Evolutionary conservation across 2,888 invertebrate species (phyloP).

Genomic region (Synanthedon formicaeformis): DNA sequence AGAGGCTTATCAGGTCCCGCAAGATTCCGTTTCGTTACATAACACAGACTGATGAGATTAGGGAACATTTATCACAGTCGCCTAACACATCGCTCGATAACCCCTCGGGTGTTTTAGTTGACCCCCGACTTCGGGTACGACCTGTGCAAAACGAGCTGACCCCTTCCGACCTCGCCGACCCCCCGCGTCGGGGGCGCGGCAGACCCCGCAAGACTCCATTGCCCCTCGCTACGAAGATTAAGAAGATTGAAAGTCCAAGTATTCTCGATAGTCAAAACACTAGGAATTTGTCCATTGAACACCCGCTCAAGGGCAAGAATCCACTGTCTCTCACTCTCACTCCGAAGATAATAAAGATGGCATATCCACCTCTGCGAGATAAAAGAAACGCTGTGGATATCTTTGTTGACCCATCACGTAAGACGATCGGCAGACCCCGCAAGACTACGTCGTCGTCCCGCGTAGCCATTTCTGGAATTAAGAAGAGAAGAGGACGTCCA

Average conservation of each 20-base stretch:
- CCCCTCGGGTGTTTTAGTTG: constrained; percentile 4
- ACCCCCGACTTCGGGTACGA: constrained; percentile 51
- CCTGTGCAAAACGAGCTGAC: constrained; percentile 27
- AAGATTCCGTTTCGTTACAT: too few relatives aligned
- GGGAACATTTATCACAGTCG: too few relatives aligned
- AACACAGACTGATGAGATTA: too few relatives aligned
- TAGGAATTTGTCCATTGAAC: too few relatives aligned
- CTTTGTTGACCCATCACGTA: constrained; percentile 47
- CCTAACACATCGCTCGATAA: too few relatives aligned
- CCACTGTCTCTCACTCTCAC: too few relatives aligned
- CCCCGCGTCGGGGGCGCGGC: constrained; percentile 59
- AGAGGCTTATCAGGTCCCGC: too few relatives aligned
- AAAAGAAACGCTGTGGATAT: too few relatives aligned
- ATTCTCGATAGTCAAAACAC: too few relatives aligned
- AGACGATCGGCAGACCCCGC: constrained; percentile 62
- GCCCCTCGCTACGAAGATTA: constrained; percentile 55
- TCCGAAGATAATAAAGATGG: too few relatives aligned
- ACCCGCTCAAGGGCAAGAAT: too few relatives aligned
- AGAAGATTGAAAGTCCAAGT: constrained; percentile 14
- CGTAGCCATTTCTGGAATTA: constrained; percentile 55
- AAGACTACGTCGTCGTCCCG: constrained; percentile 51
- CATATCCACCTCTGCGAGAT: too few relatives aligned
- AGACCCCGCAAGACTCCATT: constrained; percentile 68
- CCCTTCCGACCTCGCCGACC: constrained; percentile 31
- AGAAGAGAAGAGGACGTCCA: constrained; percentile 58